Evolutionary conservation across 2,888 invertebrate genomes (phyloP).

Genomic region (Ochlodes sylvanus): DNA sequence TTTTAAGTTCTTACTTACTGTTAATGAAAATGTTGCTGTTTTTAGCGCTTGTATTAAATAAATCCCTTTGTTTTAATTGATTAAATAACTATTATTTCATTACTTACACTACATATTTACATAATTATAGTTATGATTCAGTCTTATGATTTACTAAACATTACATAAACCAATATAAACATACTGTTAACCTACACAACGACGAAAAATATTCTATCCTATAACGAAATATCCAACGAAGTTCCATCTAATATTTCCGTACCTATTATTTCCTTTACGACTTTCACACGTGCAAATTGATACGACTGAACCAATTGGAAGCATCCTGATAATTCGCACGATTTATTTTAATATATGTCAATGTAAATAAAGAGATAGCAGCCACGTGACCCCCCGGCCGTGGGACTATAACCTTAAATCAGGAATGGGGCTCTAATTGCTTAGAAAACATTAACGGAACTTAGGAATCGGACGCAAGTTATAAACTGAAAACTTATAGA

Average conservation of each 20-base stretch:
- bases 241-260: neutral
- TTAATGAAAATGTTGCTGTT: too few species aligned
- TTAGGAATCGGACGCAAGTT: conserved; percentile 50
- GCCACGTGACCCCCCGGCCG: conserved; percentile 74
- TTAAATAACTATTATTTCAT: too few species aligned
- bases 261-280: conserved; percentile 10
- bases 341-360: conserved; percentile 66
- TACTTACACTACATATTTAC: too few species aligned
- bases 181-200: too few species aligned
- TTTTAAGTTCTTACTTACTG: too few species aligned
- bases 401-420: conserved; percentile 78
- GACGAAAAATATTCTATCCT: neutral
- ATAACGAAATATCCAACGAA: neutral
- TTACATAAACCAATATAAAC: too few species aligned
- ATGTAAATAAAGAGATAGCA: conserved; percentile 78
- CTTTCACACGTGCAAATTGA: conserved; percentile 24
- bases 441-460: conserved; percentile 76
- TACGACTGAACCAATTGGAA: conserved; percentile 11
- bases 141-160: too few species aligned
- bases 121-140: too few species aligned
- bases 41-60: too few species aligned
- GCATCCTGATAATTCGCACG: conserved; percentile 61
- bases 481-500: conserved; percentile 42
- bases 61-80: too few species aligned
- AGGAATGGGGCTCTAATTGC: conserved; percentile 80